Base-by-base conservation (phyloP, 2,797 vertebrate genomes). In the Microctenopoma lineatum region DNA sequence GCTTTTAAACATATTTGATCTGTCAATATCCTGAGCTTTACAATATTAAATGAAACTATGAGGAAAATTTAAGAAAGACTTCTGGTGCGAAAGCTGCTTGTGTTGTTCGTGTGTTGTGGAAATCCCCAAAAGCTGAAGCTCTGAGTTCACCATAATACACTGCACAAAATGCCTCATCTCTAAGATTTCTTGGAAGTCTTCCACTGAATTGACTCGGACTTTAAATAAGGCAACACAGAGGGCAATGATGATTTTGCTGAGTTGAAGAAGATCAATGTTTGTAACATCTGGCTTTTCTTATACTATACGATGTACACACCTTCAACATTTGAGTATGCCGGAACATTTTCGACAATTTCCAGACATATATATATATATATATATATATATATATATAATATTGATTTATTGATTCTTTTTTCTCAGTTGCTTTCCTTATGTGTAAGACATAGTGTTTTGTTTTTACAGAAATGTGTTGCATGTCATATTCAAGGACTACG, bases 51-150 rank as follows among this genome's bases (percentile, higher is more conserved):
- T 52, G 29, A n/a, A 32, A 21, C 13, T 39, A 18, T 36, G 32
- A 25, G 10, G 34, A 26, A 15, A 3, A 48, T 64, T 45, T 15
- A 51, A 42, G 15, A 27, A 47, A n/a, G 2, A 25, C 36, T 56
- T 47, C 46, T 48, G 42, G 16, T 44, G 36, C 65, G 44, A 55
- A 46, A 56, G 56, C 16, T 59, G 26, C 59, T 67, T 44, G 59
- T 63, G 44, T 48, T 72, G 26, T 45, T 67, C 42, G 13, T 13
- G 15, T 16, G 41, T 9, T 45, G 42, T 45, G 42, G 16, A 45
- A 45, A 45, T 45, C 42, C 7, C 41, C 15, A 16, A 15, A 42
- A 13, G 41, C 41, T 8, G 21, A 18, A 9, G 44, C 44, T n/a
- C n/a, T 11, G 8, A 46, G n/a, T 9, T 14, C 41, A 11, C 2